Percentiles rank a stretch among this genome's conserved stretches.
Evolutionary conservation across 2,888 invertebrate species (phyloP).

Genomic region (Sinopyrophorus schimmeli): DNA sequence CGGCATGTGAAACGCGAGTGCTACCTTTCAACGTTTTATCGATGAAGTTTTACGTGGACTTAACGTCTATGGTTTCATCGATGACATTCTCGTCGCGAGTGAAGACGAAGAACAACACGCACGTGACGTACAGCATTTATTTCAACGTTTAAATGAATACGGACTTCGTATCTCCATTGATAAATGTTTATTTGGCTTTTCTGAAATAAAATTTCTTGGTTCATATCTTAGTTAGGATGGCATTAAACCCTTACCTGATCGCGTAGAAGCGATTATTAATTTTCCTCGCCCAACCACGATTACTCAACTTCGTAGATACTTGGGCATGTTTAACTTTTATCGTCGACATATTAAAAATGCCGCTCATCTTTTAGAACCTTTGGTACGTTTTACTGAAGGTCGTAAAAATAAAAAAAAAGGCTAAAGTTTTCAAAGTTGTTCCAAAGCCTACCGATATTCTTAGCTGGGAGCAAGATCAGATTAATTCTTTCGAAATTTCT

Average conservation of each 20-base stretch:
- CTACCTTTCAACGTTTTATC: no score
- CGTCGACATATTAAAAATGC: neutral
- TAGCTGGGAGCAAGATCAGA: no score
- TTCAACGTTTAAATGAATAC: neutral
- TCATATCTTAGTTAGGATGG: neutral
- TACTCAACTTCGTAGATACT: neutral
- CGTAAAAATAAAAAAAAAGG: no score
- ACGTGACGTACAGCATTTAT: neutral
- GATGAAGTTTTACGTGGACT: no score
- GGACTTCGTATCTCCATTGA: no score
- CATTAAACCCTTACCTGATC: neutral
- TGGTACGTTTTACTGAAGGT: no score
- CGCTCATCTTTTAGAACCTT: no score
- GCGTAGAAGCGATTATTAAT: neutral
- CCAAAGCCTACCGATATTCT: no score
- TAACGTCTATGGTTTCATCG: no score
- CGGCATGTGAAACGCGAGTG: no score
- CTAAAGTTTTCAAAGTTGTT: no score
- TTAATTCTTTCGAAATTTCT: no score
- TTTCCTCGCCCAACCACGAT: neutral
- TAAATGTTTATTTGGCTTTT: neutral
- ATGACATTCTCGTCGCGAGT: slow-evolving; percentile 5
- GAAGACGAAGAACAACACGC: neutral
- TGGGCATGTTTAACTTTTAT: slow-evolving; percentile 2
- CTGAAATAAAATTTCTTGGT: neutral